A percentile compares a stretch with the other conserved stretches of the same genome.
Evolutionary conservation across 2,113 vertebrate genomes (phyloP).

Genomic region (Columba livia): DNA sequence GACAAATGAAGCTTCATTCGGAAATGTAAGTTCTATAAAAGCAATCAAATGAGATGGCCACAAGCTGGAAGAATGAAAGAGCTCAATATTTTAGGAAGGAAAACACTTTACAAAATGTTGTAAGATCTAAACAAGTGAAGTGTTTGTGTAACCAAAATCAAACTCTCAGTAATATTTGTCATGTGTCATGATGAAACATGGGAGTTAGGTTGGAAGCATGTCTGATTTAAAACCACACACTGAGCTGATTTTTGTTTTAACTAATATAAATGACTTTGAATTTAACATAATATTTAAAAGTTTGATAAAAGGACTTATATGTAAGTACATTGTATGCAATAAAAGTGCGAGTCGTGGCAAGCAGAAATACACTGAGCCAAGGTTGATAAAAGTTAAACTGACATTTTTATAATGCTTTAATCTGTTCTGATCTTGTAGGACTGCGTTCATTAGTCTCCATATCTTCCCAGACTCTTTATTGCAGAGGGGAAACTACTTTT

Average conservation of each 20-base stretch:
- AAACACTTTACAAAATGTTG: background rate
- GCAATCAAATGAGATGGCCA: background rate
- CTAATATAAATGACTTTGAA: background rate
- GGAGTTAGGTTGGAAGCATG: background rate
- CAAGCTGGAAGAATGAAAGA: background rate
- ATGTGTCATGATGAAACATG: background rate
- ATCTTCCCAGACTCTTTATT: background rate
- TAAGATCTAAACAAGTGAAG: constrained; percentile 3
- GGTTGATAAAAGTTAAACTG: background rate
- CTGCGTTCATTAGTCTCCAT: background rate
- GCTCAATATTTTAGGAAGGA: background rate
- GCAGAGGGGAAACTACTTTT: background rate
- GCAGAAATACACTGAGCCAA: background rate
- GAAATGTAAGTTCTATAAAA: background rate
- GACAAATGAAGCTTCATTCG: background rate
- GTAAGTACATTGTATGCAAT: background rate
- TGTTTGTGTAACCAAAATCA: background rate
- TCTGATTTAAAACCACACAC: background rate
- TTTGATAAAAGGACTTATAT: background rate
- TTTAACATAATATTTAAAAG: background rate
- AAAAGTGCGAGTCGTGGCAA: background rate
- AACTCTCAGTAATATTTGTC: background rate
- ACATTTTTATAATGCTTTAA: background rate
- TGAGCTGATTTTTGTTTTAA: background rate
- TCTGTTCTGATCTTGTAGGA: background rate